Conservation (phyloP, 2,113 vertebrate species). For the Silurus asotus region DNA sequence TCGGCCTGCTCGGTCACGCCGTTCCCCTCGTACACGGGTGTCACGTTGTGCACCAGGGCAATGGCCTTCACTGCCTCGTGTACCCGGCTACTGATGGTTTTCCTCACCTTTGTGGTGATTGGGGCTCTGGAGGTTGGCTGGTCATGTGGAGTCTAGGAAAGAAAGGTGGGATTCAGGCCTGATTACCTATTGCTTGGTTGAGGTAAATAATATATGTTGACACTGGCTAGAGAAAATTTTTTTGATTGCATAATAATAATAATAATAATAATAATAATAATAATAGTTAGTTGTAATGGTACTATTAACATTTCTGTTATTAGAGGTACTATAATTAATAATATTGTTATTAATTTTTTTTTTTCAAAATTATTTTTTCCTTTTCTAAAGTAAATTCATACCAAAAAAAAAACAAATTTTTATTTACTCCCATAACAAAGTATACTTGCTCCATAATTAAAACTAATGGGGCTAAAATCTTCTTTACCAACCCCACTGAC, state of each 20-base stretch:
- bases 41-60: constrained; percentile 94
- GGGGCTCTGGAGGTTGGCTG: constrained; percentile 82
- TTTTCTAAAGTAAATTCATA: background rate
- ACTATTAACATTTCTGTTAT: too few relatives aligned
- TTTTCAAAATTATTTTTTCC: background rate
- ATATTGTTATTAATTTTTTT: background rate
- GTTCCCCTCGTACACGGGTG: constrained; percentile 90
- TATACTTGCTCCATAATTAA: background rate
- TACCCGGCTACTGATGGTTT: constrained; percentile 92
- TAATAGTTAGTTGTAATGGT: background rate
- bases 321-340: background rate
- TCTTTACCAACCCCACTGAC: background rate
- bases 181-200: background rate
- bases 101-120: constrained; percentile 88
- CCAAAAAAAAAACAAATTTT: background rate
- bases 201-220: background rate
- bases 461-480: background rate
- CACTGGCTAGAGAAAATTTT: background rate
- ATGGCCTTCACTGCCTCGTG: constrained; percentile 96
- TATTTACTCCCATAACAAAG: too few relatives aligned
- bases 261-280: background rate
- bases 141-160: constrained; percentile 81
- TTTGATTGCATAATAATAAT: background rate
- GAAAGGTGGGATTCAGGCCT: background rate
- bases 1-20: constrained; percentile 94